Evolutionary conservation across 2,113 vertebrate species (phyloP).

Genomic region (Oncorhynchus kisutch): DNA sequence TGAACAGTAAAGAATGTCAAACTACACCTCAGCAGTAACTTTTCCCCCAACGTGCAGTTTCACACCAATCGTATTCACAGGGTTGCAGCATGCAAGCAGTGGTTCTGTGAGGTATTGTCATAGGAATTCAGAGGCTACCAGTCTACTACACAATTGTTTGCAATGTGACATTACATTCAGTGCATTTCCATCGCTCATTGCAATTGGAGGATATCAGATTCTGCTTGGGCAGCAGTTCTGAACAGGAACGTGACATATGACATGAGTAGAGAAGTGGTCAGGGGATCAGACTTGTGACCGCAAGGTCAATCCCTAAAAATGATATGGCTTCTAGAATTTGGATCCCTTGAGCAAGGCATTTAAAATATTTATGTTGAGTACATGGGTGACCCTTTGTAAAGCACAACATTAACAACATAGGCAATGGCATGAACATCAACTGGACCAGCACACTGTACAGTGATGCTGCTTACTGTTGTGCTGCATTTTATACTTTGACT

Average conservation of each 20-base stretch:
- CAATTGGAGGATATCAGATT: slow-evolving; percentile 46
- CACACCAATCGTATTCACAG: slow-evolving; percentile 22
- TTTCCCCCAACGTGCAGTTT: slow-evolving; percentile 5
- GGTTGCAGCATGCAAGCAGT: background rate
- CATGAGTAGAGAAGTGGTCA: background rate
- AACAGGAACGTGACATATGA: slow-evolving; percentile 37
- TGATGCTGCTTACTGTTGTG: no score
- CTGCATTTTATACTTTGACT: no score
- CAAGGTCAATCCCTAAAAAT: background rate
- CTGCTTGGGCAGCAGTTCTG: slow-evolving; percentile 3
- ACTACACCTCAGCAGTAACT: background rate
- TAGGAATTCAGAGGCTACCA: slow-evolving; percentile 8
- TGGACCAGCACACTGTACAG: background rate
- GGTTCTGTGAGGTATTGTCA: slow-evolving; percentile 5
- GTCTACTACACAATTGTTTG: slow-evolving; percentile 1
- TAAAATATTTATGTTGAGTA: background rate
- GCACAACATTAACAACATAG: background rate
- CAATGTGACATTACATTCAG: slow-evolving; percentile 44
- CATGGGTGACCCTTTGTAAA: background rate
- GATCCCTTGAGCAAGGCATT: background rate
- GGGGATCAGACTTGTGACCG: background rate
- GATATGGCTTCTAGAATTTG: background rate
- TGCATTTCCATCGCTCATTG: slow-evolving; percentile 33
- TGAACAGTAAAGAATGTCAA: slow-evolving; percentile 4
- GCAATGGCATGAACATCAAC: background rate